phyloP scores from a whole-genome alignment of 2,888 invertebrate genomes.

The Napeogenes inachia region DNA sequence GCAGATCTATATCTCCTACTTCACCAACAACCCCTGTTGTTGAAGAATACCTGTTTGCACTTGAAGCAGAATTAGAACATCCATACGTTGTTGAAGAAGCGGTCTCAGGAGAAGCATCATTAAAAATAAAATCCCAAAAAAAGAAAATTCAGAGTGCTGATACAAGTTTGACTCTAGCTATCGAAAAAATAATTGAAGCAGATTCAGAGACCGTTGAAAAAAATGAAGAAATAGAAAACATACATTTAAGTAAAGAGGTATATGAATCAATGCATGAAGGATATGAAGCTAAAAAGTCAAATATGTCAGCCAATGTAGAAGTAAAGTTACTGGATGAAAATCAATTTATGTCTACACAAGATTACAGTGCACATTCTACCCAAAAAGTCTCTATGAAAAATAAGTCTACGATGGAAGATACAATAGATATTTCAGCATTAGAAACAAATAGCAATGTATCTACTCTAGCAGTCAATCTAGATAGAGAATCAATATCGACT shows the following conservation, averaged over 20 bases:
- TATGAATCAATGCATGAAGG: background rate
- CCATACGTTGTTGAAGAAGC: conserved; percentile 9
- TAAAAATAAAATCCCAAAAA: conserved; percentile 12
- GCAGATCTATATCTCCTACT: conserved; percentile 13
- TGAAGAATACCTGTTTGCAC: conserved; percentile 27
- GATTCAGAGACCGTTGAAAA: background rate
- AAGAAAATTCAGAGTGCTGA: conserved; percentile 13
- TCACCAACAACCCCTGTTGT: conserved; percentile 28
- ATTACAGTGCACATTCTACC: background rate
- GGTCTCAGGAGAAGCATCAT: conserved; percentile 19
- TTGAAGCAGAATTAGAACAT: conserved; percentile 16
- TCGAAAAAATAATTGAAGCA: conserved; percentile 1
- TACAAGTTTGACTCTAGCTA: conserved; percentile 10
- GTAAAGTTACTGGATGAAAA: background rate
- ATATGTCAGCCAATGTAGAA: background rate
- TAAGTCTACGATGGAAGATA: background rate
- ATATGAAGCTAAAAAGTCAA: background rate
- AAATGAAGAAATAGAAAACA: background rate
- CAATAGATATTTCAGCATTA: background rate
- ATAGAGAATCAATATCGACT: background rate
- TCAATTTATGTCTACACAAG: background rate
- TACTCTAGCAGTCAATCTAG: background rate
- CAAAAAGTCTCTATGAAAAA: background rate
- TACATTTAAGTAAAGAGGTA: background rate
- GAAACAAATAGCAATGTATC: background rate